phyloP scores from a whole-genome alignment of 1,140 invertebrate genomes.

The Scylla paramamosain region DNA sequence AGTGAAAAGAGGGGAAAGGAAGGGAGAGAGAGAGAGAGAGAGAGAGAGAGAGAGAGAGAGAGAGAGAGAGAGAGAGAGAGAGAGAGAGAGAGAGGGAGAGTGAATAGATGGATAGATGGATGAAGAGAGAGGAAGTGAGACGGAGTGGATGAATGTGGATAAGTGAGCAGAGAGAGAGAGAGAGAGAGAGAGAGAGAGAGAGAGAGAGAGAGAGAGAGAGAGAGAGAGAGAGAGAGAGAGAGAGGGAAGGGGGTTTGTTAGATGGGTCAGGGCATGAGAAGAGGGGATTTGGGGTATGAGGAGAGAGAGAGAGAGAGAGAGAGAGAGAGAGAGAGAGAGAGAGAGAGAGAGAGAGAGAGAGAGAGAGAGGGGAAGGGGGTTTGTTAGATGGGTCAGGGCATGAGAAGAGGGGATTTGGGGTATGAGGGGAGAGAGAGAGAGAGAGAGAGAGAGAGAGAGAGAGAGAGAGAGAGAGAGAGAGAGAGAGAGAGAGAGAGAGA shows the following conservation, averaged over 20 bases:
- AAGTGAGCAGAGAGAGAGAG: no score
- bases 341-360: neutral
- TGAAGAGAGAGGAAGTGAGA: no score
- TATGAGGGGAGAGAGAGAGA: neutral
- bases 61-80: constrained; percentile 26
- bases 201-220: constrained; percentile 31
- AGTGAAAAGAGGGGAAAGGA: neutral
- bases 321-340: neutral
- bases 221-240: constrained; percentile 42
- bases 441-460: neutral
- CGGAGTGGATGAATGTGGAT: no score
- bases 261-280: no score
- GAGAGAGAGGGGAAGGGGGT: constrained; percentile 30
- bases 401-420: no score
- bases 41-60: constrained; percentile 18
- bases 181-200: constrained; percentile 35
- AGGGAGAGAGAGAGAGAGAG: neutral
- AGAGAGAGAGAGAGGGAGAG: constrained; percentile 2
- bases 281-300: no score
- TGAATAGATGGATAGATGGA: no score
- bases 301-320: no score
- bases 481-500: no score
- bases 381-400: neutral
- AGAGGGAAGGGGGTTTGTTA: no score
- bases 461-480: neutral